Base-by-base conservation (phyloP, 2,888 invertebrate genomes). In the Cecidostiba fungosa region DNA sequence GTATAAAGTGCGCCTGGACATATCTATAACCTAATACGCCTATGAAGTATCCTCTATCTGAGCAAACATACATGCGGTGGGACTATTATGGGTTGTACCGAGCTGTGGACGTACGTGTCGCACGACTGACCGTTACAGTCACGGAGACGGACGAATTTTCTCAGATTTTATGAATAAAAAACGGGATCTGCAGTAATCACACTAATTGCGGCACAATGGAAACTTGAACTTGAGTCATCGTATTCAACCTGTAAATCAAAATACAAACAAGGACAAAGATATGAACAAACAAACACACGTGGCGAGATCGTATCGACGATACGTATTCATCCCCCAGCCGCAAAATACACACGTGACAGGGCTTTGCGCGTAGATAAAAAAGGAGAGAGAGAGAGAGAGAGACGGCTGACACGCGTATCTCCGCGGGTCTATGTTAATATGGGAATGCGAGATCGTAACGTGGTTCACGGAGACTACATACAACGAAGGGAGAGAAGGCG, bases 381-480 rank as follows among this genome's bases (percentile, higher is more conserved):
- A 23, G 6, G n/a, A 59, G 43, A 43, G 12, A 43, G 43, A 43
- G 43, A 39, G 39, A 54, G 54, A 54, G 54, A 19, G 19, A 59
- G 54, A 59, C 26, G 39, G 32, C 72, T 84, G 80, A 84, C 89
- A 88, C 88, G 86, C 81, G 82, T 87, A 87, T 87, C 84, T 80
- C 87, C 88, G 87, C 86, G 19, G 36, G 76, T 16, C 92, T 91
- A 92, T 92, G 92, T 92, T 92, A 92, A 93, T 92, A 91, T 91
- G 91, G 90, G 91, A 91, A 91, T 91, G 91, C 89, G 83, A 87
- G 87, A 86, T 88, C 82, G 77, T 39, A 50, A 54, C 36, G 59
- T 59, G 79, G 70, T 72, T 80, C 86, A 84, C 78, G 84, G 10
- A 59, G 39, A 77, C 69, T 74, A 39, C 54, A 36, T 26, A 39